Base-by-base conservation (phyloP, 1,140 invertebrate species). In the Diachasmimorpha longicaudata region DNA sequence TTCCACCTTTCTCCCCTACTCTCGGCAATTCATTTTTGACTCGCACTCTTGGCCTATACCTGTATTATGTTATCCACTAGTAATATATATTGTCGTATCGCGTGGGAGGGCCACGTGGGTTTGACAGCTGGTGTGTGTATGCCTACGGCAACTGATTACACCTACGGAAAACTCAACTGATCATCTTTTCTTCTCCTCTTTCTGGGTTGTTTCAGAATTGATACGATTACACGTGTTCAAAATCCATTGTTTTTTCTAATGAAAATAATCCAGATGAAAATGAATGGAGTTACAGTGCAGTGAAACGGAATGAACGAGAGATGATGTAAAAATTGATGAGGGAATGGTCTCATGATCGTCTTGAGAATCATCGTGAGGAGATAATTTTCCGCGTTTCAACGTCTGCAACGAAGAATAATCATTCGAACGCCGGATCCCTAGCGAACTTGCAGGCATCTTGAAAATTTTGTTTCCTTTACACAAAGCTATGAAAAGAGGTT, bases 71-170 rank as follows among this genome's bases (percentile, higher is more conserved):
- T 72, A 39, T 75, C 46, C 72, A 25, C 70, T 31, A 42, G 70
- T 70, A 66, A 76, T 63, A 78, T 67, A 77, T 71, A 16, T 72
- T 39, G 42, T 37, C 9, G 36, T 16, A 37, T n/a, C 48, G 81
- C 83, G 87, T 87, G 82, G 87, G 87, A 85, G 85, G 82, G 78
- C 86, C 87, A 88, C 87, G 87, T 88, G 87, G 87, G 87, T 75
- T 86, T 88, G 87, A 88, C 87, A 88, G 86, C 82, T 86, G 83
- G 81, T 66, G 66, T 68, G 66, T 68, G 31, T 68, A 68, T 37
- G 81, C 85, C 84, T 78, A 87, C 85, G 80, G 84, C 82, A 87
- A 87, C 86, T 85, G 86, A 86, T 88, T 86, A 63, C 58, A 25
- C 58, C 58, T 63, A 63, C 58, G 58, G 58, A 63, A 63, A 63